phyloP scores from a whole-genome alignment of 2,113 vertebrate species.

The rat (Rattus norvegicus) region DNA sequence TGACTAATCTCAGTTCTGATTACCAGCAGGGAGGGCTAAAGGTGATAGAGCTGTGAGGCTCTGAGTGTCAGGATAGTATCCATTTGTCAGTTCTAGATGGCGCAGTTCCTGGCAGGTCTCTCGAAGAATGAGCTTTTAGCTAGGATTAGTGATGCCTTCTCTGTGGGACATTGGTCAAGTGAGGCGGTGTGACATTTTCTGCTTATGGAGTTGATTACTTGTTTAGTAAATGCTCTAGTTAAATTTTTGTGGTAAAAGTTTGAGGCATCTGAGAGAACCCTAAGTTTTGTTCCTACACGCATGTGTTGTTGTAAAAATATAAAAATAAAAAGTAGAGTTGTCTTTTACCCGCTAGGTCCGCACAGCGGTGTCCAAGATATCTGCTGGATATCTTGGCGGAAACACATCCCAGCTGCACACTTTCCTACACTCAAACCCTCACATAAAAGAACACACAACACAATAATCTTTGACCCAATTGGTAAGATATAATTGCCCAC shows the following conservation, averaged over 20 bases:
- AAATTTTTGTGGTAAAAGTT: constrained; percentile 29
- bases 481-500: too few relatives aligned
- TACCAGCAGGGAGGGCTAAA: constrained; percentile 27
- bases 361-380: too few relatives aligned
- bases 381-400: too few relatives aligned
- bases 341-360: too few relatives aligned
- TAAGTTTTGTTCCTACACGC: background rate
- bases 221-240: background rate
- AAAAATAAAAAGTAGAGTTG: too few relatives aligned
- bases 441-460: too few relatives aligned
- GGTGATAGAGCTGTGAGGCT: constrained; percentile 13
- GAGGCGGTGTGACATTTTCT: background rate
- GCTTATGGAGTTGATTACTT: background rate
- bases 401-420: too few relatives aligned
- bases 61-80: constrained; percentile 50
- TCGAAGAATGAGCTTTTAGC: background rate
- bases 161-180: background rate
- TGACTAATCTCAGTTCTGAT: constrained; percentile 90
- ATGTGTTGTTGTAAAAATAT: too few relatives aligned
- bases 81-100: constrained; percentile 43
- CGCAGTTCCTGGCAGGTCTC: constrained; percentile 46
- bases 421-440: too few relatives aligned
- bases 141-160: constrained; percentile 34
- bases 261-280: background rate
- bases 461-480: too few relatives aligned